phyloP scores from a whole-genome alignment of 2,797 vertebrate species.

The Sebastes kiyomatsui region DNA sequence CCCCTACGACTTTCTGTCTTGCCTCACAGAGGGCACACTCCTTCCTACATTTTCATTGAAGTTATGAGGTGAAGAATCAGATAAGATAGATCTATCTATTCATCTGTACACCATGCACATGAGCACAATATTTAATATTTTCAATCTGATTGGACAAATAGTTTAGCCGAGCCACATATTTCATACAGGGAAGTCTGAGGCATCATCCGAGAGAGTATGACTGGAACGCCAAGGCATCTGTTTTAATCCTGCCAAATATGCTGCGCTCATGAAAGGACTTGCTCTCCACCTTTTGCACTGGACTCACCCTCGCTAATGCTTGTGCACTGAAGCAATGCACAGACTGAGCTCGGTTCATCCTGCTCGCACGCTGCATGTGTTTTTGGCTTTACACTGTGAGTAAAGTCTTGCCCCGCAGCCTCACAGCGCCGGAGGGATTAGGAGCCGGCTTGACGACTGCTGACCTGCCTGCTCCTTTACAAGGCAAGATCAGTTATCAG shows the following conservation, averaged over 20 bases:
- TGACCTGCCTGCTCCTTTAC: slow-evolving; percentile 80
- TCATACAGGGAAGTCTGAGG: not conserved
- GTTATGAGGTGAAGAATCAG: not conserved
- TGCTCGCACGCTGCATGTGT: slow-evolving; percentile 33
- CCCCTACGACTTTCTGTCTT: not conserved
- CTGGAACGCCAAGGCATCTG: not conserved
- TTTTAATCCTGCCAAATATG: slow-evolving; percentile 31
- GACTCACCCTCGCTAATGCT: not conserved
- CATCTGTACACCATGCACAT: not conserved
- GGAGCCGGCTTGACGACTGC: slow-evolving; percentile 64
- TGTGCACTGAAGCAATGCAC: not conserved
- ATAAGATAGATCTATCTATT: not conserved
- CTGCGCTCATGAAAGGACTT: slow-evolving; percentile 14
- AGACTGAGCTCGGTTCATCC: not conserved
- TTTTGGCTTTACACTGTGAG: slow-evolving; percentile 53
- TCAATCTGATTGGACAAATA: not conserved
- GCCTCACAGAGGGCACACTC: not conserved
- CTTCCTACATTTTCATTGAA: not conserved
- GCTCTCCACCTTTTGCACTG: not conserved
- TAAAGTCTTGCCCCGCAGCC: slow-evolving; percentile 50
- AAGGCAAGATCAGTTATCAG: slow-evolving; percentile 76
- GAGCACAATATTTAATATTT: not conserved
- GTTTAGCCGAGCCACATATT: not conserved
- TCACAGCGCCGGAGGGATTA: slow-evolving; percentile 54
- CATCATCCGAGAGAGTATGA: not conserved